Percentiles rank a stretch among this genome's conserved stretches.
phyloP scores from a whole-genome alignment of 2,113 vertebrate species.

The Syngnathus floridae region DNA sequence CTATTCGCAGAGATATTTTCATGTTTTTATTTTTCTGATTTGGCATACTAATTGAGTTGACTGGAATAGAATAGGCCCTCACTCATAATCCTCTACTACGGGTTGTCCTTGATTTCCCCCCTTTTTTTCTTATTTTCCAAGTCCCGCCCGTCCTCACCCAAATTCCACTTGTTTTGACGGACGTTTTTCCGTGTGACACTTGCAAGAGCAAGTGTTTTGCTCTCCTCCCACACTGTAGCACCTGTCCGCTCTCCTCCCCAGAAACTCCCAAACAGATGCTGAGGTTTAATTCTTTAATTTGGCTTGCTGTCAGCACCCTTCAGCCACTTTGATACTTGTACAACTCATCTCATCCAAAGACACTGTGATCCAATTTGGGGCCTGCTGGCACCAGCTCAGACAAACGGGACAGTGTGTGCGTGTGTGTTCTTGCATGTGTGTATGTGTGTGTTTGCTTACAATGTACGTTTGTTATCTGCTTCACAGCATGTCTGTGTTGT shows the following conservation, averaged over 20 bases:
- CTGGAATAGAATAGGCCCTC: not conserved
- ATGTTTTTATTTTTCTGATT: too few species aligned
- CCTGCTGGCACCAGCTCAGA: conserved; percentile 54
- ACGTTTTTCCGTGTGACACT: not conserved
- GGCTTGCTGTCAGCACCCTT: conserved; percentile 61
- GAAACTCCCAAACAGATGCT: conserved; percentile 59
- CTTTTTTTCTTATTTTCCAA: not conserved
- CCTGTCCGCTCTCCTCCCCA: conserved; percentile 31
- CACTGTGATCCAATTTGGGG: conserved; percentile 68
- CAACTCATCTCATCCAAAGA: conserved; percentile 64
- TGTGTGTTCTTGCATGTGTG: conserved; percentile 25
- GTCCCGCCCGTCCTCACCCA: not conserved
- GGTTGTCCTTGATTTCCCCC: not conserved
- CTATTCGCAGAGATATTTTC: too few species aligned
- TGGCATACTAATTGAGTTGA: not conserved
- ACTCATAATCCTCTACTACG: not conserved
- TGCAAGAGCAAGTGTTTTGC: conserved; percentile 11
- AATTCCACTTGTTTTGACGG: not conserved
- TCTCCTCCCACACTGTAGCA: conserved; percentile 32
- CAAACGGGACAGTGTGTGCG: conserved; percentile 33
- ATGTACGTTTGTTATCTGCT: conserved; percentile 14
- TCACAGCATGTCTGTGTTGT: conserved; percentile 17
- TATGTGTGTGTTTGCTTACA: not conserved
- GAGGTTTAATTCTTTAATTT: conserved; percentile 70
- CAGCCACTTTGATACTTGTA: conserved; percentile 69